Base-by-base conservation (phyloP, 2,797 vertebrate species). In the Lindbergichthys nudifrons region DNA sequence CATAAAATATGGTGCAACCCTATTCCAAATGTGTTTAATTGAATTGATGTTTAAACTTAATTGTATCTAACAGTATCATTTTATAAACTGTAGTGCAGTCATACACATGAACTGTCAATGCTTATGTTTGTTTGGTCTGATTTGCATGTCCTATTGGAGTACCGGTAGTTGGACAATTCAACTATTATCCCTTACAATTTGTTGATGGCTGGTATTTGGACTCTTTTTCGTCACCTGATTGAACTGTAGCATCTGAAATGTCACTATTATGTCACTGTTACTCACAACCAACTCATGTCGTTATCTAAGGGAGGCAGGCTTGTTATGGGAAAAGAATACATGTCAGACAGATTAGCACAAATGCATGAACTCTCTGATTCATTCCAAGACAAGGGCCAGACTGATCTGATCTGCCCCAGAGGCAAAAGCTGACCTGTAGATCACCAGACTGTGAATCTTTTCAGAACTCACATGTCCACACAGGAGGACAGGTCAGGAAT, bases 401-500 rank as follows among this genome's bases (percentile, higher is more conserved):
- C 47, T 73, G 32, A 75, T n/a, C n/a, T n/a, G 77, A 73, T 32
- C 45, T 42, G 47, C 62, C 73, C 67, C 18, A 10, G 30, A 80
- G 63, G 60, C 39, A 60, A 64, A 75, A 11, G 18, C 56, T 86
- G 87, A 88, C 83, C 77, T 85, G 72, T 39, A 52, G 69, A 54
- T 58, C 75, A 76, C 51, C 26, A 21, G 48, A 73, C 10, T 74
- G 57, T 70, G 41, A 63, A 32, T 78, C 75, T 72, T 47, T 70
- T 69, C 26, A 70, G 57, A 77, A 72, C 73, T 71, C 71, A 63
- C 75, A 73, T 72, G 84, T 88, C 83, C 80, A 77, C 66, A 81
- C 81, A 88, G 80, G 88, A 86, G 54, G 58, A 86, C 70, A 76
- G 54, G 60, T 39, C 53, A 90, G 84, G 89, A 93, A 92, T 88